Conservation (phyloP, 2,888 invertebrate genomes). For the Plagodis pulveraria region DNA sequence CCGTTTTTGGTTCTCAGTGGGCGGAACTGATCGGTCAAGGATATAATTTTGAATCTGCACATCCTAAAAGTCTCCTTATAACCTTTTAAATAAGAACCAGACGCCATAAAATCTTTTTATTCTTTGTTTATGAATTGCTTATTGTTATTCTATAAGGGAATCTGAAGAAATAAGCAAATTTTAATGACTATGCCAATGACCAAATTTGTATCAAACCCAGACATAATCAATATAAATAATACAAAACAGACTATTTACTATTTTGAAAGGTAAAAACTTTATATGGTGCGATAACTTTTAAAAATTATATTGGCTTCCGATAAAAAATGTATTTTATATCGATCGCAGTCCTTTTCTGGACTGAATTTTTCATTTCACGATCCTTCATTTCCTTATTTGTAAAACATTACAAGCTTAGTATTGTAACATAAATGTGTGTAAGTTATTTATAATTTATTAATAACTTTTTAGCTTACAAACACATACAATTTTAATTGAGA, state of each 20-base stretch:
- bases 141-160: conserved; percentile 32
- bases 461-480: no score
- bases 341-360: conserved; percentile 10
- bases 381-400: neutral
- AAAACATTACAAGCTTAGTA: no score
- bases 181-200: conserved; percentile 16
- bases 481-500: no score
- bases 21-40: conserved; percentile 67
- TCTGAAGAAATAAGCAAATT: conserved; percentile 25
- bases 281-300: conserved; percentile 9
- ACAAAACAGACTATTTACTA: conserved; percentile 23
- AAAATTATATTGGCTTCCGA: conserved; percentile 6
- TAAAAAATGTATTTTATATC: conserved; percentile 6
- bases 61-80: conserved; percentile 43
- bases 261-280: conserved; percentile 7
- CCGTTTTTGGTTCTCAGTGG: conserved; percentile 62
- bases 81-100: conserved; percentile 47
- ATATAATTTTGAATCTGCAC: conserved; percentile 47
- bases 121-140: conserved; percentile 28
- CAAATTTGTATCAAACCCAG: conserved; percentile 20
- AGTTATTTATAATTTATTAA: no score
- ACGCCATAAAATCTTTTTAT: conserved; percentile 35
- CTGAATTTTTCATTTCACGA: neutral
- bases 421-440: no score
- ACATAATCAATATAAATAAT: conserved; percentile 19